Evolutionary conservation across 2,888 invertebrate species (phyloP), one percentile per base, ranked within the genome.

Genomic region (Leptopilina syphax): DNA sequence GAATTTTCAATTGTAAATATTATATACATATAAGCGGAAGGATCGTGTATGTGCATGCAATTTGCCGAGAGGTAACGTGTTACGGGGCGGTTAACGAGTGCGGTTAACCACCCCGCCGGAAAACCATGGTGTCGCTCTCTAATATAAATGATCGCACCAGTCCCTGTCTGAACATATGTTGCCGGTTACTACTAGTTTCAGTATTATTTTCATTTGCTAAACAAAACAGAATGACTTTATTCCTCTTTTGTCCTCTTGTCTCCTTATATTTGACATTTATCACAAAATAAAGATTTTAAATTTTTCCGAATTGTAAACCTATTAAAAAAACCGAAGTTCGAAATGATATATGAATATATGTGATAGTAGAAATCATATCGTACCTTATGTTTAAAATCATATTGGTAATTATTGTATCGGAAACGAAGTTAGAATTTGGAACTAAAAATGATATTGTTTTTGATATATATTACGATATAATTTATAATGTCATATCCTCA

Each of bases 71-170:
- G 87, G 85, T 86, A 88, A 87, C 89, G 90, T 88, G 90, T 90
- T 91, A 90, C 87, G 90, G 90, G 88, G 86, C 90, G 90, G 91
- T 91, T 92, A 92, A 92, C 91, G 91, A 91, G 91, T 88, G 91
- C 88, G 92, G 92, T 91, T 91, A 90, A 92, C 92, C 92, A 86
- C 85, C 84, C 85, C 86, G 88, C 89, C 90, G 90, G 91, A 90
- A 91, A 90, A 90, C 89, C 89, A 85, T 86, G 87, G 89, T 90
- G 89, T 90, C 90, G 88, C 87, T 85, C 90, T 89, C 86, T 89
- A 88, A 90, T 91, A 90, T 88, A 88, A 90, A 89, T 89, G 85
- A 84, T 81, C 84, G 84, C 85, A 78, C 82, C 83, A 83, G 81
- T 79, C 82, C 89, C 87, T 90, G 91, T 91, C 90, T 90, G 89